A percentile compares a stretch with the other conserved stretches of the same genome.
Conservation (phyloP, 2,113 vertebrate species). For the Poeciliopsis occidentalis region DNA sequence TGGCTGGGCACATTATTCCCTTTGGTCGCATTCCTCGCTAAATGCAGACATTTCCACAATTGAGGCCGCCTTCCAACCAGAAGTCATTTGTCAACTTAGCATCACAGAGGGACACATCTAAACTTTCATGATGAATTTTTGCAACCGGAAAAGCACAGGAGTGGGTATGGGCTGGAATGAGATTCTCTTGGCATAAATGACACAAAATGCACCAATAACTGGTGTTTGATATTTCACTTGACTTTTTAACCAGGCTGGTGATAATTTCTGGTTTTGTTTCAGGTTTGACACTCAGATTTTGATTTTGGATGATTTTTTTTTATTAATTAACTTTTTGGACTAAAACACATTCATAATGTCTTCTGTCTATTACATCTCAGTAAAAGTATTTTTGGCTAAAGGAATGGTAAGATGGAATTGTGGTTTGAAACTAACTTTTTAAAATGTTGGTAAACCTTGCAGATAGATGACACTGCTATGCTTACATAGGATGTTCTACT, state of each 20-base stretch:
- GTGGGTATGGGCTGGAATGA: not conserved
- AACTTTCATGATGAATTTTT: slow-evolving; percentile 40
- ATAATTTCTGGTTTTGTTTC: too few relatives aligned
- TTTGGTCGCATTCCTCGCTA: slow-evolving; percentile 76
- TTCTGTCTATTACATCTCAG: not conserved
- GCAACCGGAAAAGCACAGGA: not conserved
- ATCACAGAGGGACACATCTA: slow-evolving; percentile 34
- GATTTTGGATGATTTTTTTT: too few relatives aligned
- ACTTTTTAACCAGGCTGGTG: too few relatives aligned
- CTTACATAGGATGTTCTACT: not conserved
- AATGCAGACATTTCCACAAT: slow-evolving; percentile 74
- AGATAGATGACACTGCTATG: not conserved
- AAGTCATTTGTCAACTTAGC: slow-evolving; percentile 67
- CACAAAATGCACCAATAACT: not conserved
- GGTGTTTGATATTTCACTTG: too few relatives aligned
- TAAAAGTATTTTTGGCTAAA: not conserved
- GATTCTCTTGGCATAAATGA: not conserved
- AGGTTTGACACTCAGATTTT: too few relatives aligned
- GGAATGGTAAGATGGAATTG: not conserved
- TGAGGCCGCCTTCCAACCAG: slow-evolving; percentile 42
- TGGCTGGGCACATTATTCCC: slow-evolving; percentile 77
- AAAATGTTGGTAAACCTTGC: not conserved
- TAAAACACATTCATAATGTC: not conserved
- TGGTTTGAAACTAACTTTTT: not conserved
- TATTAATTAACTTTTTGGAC: not conserved